phyloP scores from a whole-genome alignment of 2,113 vertebrate genomes.

The Nymphicus hollandicus region DNA sequence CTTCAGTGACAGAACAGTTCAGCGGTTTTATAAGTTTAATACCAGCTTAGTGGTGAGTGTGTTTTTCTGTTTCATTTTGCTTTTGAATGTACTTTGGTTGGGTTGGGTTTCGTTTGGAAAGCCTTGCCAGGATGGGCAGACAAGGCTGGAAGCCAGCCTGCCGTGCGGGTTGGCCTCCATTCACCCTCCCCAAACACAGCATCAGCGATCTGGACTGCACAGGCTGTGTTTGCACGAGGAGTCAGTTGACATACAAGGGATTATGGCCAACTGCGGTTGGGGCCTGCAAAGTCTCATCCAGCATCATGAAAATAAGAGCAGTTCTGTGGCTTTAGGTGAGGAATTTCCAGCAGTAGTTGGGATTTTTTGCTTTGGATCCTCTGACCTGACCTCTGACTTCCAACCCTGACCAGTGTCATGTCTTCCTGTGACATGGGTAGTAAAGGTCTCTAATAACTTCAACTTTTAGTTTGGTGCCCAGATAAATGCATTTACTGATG shows the following conservation, averaged over 20 bases:
- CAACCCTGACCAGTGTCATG: background rate
- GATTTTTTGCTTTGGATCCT: background rate
- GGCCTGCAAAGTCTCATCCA: background rate
- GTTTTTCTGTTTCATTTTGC: background rate
- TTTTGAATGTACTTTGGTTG: background rate
- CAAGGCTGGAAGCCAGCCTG: background rate
- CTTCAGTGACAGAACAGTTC: conserved; percentile 97
- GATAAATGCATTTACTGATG: background rate
- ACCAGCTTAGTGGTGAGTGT: conserved; percentile 89
- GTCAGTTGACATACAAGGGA: background rate
- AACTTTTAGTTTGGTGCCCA: too few species aligned
- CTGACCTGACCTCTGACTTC: background rate
- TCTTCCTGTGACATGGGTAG: background rate
- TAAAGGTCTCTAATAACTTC: background rate
- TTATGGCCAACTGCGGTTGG: background rate
- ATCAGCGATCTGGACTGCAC: background rate
- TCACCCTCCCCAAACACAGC: background rate
- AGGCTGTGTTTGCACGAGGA: background rate
- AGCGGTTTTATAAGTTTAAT: conserved; percentile 98
- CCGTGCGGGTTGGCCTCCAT: background rate
- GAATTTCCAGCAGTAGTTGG: background rate
- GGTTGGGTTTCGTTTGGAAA: background rate
- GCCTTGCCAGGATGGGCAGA: background rate
- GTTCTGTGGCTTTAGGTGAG: background rate
- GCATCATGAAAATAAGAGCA: background rate